Percentiles rank a stretch among this genome's conserved stretches.
These are phyloP conservation scores for Andrena bicolor DNA, from an alignment of 2,888 invertebrate genomes.

Conservation along the genomic window DNA sequence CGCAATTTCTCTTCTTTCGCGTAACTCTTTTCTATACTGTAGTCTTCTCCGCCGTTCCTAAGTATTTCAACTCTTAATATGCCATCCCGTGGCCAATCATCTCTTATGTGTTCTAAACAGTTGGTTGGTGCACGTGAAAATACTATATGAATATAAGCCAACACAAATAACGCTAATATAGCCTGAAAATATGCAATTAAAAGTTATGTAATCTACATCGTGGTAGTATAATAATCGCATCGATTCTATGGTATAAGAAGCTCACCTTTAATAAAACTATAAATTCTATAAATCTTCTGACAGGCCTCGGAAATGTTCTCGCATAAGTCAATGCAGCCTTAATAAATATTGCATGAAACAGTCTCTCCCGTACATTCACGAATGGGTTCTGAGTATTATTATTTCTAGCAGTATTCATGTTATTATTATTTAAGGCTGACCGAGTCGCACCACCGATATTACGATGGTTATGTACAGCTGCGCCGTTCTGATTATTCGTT, in stretches of 20 bases:
- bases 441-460: constrained; percentile 75
- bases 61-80: constrained; percentile 96
- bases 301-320: constrained; percentile 93
- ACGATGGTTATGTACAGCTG: constrained; percentile 76
- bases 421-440: constrained; percentile 77
- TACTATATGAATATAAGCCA: constrained; percentile 97
- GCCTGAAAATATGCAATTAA: constrained; percentile 87
- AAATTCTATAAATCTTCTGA: constrained; percentile 94
- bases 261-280: constrained; percentile 91
- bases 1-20: constrained; percentile 92
- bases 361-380: constrained; percentile 94
- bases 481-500: constrained; percentile 78
- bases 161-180: constrained; percentile 93
- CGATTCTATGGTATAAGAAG: neutral
- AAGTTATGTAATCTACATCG: constrained; percentile 4
- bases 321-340: constrained; percentile 97
- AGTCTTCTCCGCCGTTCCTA: constrained; percentile 90
- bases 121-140: constrained; percentile 97
- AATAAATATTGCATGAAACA: constrained; percentile 98
- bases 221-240: neutral
- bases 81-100: constrained; percentile 97
- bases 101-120: constrained; percentile 95
- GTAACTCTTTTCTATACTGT: constrained; percentile 93
- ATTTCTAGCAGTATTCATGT: constrained; percentile 80
- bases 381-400: constrained; percentile 90